Evolutionary conservation across 2,113 vertebrate species (phyloP).

Genomic region (Numida meleagris): DNA sequence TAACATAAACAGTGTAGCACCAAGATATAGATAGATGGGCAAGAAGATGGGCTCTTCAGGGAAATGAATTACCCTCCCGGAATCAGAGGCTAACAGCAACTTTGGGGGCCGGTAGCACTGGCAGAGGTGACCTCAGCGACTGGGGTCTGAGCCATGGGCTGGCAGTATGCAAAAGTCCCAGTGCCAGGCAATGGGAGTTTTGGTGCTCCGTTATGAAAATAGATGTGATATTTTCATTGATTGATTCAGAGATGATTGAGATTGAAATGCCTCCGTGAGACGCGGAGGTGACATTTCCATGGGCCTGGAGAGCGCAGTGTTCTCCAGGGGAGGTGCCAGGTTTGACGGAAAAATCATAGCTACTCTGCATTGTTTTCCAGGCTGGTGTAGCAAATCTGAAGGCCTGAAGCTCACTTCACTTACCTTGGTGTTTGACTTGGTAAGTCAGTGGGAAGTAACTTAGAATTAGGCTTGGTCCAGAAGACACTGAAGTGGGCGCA

Average conservation of each 20-base stretch:
- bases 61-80: slow-evolving; percentile 52
- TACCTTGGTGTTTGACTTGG: not conserved
- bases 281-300: not conserved
- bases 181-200: not conserved
- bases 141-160: not conserved
- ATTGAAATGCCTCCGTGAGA: slow-evolving; percentile 32
- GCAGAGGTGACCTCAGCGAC: not conserved
- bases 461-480: not conserved
- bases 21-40: slow-evolving; percentile 33
- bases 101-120: not conserved
- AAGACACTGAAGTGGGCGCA: not conserved
- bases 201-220: not conserved
- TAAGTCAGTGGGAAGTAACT: not conserved
- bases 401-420: not conserved
- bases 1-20: slow-evolving; percentile 63
- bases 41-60: slow-evolving; percentile 22
- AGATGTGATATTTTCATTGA: slow-evolving; percentile 3
- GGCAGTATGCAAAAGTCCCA: not conserved
- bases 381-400: not conserved
- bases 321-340: slow-evolving; percentile 27
- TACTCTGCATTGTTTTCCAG: not conserved
- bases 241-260: slow-evolving; percentile 29
- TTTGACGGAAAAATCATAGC: slow-evolving; percentile 28
- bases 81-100: not conserved
- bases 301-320: not conserved